Conservation (phyloP, 2,797 vertebrate species). For the Coracias cyanogaster region DNA sequence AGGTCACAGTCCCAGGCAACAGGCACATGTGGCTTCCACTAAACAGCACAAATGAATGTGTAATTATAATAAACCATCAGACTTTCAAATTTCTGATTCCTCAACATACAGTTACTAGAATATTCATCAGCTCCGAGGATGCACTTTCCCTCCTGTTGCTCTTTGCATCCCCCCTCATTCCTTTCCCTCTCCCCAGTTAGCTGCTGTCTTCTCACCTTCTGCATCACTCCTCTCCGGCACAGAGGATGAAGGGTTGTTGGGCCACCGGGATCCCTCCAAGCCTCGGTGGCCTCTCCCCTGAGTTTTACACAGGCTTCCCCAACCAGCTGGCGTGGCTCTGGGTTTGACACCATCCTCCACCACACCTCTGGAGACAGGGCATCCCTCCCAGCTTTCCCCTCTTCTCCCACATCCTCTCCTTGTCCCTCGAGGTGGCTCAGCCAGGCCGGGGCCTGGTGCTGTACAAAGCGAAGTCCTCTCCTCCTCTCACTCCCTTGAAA, state of each 20-base stretch:
- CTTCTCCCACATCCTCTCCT: neutral
- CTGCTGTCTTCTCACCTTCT: neutral
- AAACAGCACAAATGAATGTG: conserved; percentile 88
- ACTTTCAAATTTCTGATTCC: conserved; percentile 86
- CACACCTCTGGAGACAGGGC: neutral
- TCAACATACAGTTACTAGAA: conserved; percentile 83
- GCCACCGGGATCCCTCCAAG: neutral
- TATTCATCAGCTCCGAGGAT: conserved; percentile 86
- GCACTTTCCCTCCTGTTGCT: conserved; percentile 52
- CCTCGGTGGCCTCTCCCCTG: neutral
- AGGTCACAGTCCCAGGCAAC: conserved; percentile 84
- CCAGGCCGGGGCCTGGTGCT: neutral
- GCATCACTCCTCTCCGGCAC: neutral
- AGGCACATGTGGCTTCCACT: conserved; percentile 78
- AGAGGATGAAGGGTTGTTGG: neutral
- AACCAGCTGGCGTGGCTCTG: neutral
- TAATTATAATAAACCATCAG: conserved; percentile 90
- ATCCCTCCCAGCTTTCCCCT: neutral
- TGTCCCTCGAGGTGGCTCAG: accelerated
- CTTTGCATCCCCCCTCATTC: neutral
- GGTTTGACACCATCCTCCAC: neutral
- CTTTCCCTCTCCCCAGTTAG: neutral
- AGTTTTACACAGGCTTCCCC: neutral
- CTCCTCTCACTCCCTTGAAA: neutral
- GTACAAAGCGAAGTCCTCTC: neutral